A percentile compares a stretch with the other conserved stretches of the same genome.
phyloP scores from a whole-genome alignment of 2,113 vertebrate genomes.

The Puffinus mauretanicus region DNA sequence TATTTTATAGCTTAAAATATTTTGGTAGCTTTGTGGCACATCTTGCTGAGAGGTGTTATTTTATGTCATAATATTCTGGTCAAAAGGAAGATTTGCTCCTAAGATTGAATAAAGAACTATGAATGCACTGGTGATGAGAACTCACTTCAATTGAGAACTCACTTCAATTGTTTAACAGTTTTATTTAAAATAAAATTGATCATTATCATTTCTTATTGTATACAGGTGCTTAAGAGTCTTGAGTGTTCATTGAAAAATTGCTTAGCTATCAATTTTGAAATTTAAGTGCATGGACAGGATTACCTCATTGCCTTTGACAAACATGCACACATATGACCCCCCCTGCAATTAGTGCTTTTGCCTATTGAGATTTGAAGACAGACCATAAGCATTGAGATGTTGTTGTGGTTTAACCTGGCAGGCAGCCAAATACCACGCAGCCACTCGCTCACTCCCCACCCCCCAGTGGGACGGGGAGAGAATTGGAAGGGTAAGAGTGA shows the following conservation, averaged over 20 bases:
- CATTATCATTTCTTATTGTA: background rate
- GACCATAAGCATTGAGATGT: background rate
- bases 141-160: background rate
- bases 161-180: background rate
- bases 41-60: background rate
- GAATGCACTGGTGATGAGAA: background rate
- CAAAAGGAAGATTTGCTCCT: background rate
- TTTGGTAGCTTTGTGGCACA: background rate
- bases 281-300: background rate
- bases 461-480: too few relatives aligned
- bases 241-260: background rate
- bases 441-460: too few relatives aligned
- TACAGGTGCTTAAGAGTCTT: background rate
- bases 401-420: too few relatives aligned
- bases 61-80: background rate
- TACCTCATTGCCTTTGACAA: background rate
- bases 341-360: background rate
- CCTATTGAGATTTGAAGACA: background rate
- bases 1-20: background rate
- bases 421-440: too few relatives aligned
- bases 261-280: background rate
- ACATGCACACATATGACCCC: rapidly evolving
- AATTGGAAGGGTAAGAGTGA: too few relatives aligned
- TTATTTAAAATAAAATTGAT: background rate
- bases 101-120: background rate